Evolutionary conservation across 2,888 invertebrate species (phyloP).

Genomic region (Aphrophora alni): DNA sequence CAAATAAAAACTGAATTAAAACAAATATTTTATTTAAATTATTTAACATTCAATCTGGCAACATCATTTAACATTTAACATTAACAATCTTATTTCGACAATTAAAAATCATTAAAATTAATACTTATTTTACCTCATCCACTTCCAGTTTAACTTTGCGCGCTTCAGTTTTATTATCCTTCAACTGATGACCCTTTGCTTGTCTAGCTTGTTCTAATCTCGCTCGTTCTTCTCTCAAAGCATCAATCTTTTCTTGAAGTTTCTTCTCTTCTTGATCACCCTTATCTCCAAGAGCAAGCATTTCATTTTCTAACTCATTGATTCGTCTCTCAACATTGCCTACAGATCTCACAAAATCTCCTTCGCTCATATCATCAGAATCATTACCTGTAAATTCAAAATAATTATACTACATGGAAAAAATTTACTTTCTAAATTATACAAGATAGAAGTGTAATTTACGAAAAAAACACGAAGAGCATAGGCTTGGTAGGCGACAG

Average conservation of each 20-base stretch:
- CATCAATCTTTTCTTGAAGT: slow-evolving; percentile 65
- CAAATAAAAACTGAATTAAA: too few species aligned
- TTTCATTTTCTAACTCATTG: slow-evolving; percentile 54
- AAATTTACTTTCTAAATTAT: too few species aligned
- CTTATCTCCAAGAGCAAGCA: slow-evolving; percentile 55
- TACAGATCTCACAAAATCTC: slow-evolving; percentile 51
- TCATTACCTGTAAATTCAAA: not conserved
- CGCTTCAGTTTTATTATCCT: slow-evolving; percentile 64
- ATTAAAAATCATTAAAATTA: too few species aligned
- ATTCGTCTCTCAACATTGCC: slow-evolving; percentile 50
- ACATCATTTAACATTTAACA: too few species aligned
- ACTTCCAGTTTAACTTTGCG: slow-evolving; percentile 65
- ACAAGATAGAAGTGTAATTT: too few species aligned
- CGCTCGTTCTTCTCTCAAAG: slow-evolving; percentile 62
- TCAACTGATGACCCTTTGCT: slow-evolving; percentile 65
- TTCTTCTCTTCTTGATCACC: slow-evolving; percentile 61
- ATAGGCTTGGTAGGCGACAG: too few species aligned
- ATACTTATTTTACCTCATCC: slow-evolving; percentile 65
- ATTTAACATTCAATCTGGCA: too few species aligned
- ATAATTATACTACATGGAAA: too few species aligned
- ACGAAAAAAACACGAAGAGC: too few species aligned
- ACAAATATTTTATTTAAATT: too few species aligned
- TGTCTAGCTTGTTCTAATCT: slow-evolving; percentile 71
- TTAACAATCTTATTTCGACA: too few species aligned
- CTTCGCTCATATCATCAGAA: slow-evolving; percentile 38